phyloP scores from a whole-genome alignment of 2,797 vertebrate genomes.

The Emys orbicularis region DNA sequence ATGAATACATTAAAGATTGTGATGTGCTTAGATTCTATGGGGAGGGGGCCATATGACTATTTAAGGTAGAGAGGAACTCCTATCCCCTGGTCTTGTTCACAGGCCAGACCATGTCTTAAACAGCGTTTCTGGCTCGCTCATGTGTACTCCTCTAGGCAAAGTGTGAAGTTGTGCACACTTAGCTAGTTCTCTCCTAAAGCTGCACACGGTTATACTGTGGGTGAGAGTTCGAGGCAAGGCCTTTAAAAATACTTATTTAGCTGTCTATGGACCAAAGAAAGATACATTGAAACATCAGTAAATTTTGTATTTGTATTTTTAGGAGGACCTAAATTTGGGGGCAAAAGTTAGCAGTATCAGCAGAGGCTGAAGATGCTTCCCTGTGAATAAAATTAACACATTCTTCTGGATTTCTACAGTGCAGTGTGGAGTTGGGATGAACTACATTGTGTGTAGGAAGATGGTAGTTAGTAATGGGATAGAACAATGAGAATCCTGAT shows the following conservation, averaged over 20 bases:
- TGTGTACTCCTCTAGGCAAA: not conserved
- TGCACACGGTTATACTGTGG: not conserved
- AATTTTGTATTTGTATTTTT: not conserved
- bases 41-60: not conserved
- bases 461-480: not conserved
- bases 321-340: not conserved
- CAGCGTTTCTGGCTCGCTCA: not conserved
- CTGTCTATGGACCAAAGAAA: not conserved
- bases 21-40: not conserved
- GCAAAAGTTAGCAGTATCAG: not conserved
- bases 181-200: not conserved
- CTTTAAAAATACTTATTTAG: not conserved
- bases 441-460: not conserved
- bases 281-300: not conserved
- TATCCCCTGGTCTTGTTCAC: not conserved
- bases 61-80: not conserved
- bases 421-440: not conserved
- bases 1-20: not conserved
- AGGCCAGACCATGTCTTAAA: not conserved
- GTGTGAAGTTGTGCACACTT: not conserved
- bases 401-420: not conserved
- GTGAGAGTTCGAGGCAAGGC: rapidly evolving
- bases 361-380: not conserved
- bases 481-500: not conserved
- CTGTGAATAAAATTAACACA: not conserved